Conservation (phyloP, 2,888 invertebrate genomes). For the Dyspetes luteomarginatus region DNA sequence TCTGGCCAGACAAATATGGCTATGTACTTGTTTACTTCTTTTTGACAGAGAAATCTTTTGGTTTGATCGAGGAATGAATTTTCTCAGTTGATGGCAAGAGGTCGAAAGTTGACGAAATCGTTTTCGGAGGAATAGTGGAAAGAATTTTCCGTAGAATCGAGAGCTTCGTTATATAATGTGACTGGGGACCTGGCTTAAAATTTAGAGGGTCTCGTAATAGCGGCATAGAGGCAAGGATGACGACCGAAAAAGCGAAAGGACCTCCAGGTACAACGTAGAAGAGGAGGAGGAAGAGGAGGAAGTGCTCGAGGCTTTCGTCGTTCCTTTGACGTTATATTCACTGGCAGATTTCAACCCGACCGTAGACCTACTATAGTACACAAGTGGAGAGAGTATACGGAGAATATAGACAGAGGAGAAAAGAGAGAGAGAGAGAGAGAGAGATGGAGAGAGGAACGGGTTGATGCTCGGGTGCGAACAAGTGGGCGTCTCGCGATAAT, state of each 20-base stretch:
- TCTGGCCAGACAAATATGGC: not conserved
- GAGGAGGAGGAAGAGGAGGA: constrained; percentile 23
- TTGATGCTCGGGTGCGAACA: constrained; percentile 70
- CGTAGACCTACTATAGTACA: constrained; percentile 23
- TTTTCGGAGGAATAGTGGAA: constrained; percentile 15
- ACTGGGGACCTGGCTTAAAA: constrained; percentile 16
- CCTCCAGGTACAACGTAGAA: not conserved
- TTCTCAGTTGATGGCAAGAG: not conserved
- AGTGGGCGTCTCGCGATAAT: constrained; percentile 78
- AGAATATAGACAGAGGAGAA: constrained; percentile 41
- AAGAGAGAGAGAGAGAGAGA: too few relatives aligned
- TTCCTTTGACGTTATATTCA: constrained; percentile 38
- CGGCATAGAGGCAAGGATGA: constrained; percentile 14
- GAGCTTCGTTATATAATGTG: constrained; percentile 44
- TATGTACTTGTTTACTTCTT: not conserved
- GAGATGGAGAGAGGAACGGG: constrained; percentile 45
- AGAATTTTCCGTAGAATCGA: constrained; percentile 4
- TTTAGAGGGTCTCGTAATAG: constrained; percentile 32
- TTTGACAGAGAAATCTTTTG: constrained; percentile 14
- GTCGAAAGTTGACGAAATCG: constrained; percentile 18
- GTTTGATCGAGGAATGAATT: constrained; percentile 17
- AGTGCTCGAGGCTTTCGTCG: constrained; percentile 21
- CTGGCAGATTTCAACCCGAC: constrained; percentile 25
- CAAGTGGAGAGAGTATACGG: constrained; percentile 47
- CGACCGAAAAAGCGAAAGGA: constrained; percentile 33